A percentile compares a stretch with the other conserved stretches of the same genome.
Evolutionary conservation across 1,140 invertebrate species (phyloP).

Genomic region (Drosophila guanche): DNA sequence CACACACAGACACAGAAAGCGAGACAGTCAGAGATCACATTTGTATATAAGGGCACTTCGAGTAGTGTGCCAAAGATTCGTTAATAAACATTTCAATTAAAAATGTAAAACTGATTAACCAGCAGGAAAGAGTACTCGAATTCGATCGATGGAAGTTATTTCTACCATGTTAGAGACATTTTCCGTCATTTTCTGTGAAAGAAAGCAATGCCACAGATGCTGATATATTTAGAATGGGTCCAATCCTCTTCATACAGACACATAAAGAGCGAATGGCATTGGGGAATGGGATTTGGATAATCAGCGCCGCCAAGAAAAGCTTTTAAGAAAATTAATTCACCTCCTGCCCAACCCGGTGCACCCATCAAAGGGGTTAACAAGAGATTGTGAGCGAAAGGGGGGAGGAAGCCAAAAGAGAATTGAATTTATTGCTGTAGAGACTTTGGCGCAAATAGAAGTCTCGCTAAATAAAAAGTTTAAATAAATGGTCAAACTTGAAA

Average conservation of each 20-base stretch:
- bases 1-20: constrained; percentile 37
- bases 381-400: constrained; percentile 29
- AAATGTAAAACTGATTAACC: constrained; percentile 1
- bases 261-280: background rate
- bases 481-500: constrained; percentile 79
- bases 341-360: constrained; percentile 37
- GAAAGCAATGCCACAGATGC: too few species aligned
- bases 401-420: constrained; percentile 42
- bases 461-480: constrained; percentile 71
- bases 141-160: too few species aligned
- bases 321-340: constrained; percentile 82
- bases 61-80: constrained; percentile 40
- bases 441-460: constrained; percentile 69
- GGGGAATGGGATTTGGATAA: constrained; percentile 55
- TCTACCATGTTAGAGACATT: too few species aligned
- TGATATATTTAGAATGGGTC: too few species aligned
- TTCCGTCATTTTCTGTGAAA: too few species aligned
- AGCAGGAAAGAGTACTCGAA: background rate
- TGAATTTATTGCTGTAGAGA: constrained; percentile 65
- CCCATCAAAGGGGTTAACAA: constrained; percentile 61
- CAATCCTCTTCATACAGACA: background rate
- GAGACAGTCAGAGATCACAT: constrained; percentile 17
- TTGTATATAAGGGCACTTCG: constrained; percentile 43
- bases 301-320: constrained; percentile 78
- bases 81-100: constrained; percentile 42